phyloP scores from a whole-genome alignment of 2,113 vertebrate genomes.

The Platysteira castanea region DNA sequence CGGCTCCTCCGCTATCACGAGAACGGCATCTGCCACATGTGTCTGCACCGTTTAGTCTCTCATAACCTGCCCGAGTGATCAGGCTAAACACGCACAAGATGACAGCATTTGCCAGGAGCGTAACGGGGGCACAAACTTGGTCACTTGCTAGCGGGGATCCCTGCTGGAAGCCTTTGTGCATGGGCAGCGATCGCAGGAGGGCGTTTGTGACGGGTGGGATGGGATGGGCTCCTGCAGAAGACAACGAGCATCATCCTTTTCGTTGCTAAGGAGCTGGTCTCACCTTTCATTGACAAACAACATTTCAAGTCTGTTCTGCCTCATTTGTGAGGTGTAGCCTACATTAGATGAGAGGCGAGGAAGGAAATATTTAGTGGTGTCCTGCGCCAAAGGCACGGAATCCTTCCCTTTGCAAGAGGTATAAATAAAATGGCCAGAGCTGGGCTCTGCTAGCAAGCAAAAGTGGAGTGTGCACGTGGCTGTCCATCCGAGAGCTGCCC shows the following conservation, averaged over 20 bases:
- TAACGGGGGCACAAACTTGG: not conserved
- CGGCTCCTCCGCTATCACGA: not conserved
- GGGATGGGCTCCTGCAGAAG: not conserved
- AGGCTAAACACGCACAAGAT: not conserved
- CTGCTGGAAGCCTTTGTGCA: not conserved
- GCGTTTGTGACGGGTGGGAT: not conserved
- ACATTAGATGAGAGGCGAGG: not conserved
- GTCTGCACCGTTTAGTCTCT: conserved; percentile 23
- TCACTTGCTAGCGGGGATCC: not conserved
- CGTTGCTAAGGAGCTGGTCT: conserved; percentile 23
- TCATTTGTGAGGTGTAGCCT: not conserved
- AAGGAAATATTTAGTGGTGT: not conserved
- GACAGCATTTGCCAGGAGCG: conserved; percentile 4
- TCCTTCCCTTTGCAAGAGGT: not conserved
- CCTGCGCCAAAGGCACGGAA: not conserved
- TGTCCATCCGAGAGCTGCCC: not conserved
- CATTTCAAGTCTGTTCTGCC: conserved; percentile 21
- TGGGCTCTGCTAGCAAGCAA: not conserved
- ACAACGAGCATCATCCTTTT: not conserved
- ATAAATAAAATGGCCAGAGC: not conserved
- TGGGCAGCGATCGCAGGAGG: not conserved
- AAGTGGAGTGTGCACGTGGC: not conserved
- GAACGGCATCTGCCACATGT: conserved; percentile 36
- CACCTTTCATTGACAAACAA: conserved; percentile 5
- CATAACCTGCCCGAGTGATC: conserved; percentile 23